Base-by-base conservation (phyloP, 2,113 vertebrate genomes). In the Helogale parvula region DNA sequence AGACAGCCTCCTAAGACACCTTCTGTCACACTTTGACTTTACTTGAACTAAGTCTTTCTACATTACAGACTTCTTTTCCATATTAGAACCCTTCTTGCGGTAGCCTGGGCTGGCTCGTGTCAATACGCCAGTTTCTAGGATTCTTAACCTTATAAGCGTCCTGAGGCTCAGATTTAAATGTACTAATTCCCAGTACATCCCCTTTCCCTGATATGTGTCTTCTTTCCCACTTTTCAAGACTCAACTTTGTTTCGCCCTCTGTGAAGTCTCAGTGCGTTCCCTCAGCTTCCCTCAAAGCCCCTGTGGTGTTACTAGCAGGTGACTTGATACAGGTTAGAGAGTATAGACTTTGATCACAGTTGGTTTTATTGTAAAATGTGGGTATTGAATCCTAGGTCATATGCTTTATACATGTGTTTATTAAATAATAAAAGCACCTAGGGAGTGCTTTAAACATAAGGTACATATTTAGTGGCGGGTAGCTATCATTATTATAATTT, bases 341-440 rank as follows among this genome's bases (percentile, higher is more conserved):
- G 60, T 94, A 25, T 54, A 52, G 35, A 35, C 47, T 69, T 86
- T 7, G 33, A 23, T 89, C 52, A 71, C 21, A 76, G 50, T 76
- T 69, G 23, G 45, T 96, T 94, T 63, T n/a, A 10, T n/a, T 77
- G 11, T 89, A 31, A 92, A 95, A 91, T 88, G 2, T n/a, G 71
- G 8, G 27, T 25, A n/a, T 92, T 38, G 14, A 38, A n/a, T 76
- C 38, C 9, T 33, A 52, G 21, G 38, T 60, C 15, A 38, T 54
- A 11, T 77, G 14, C 17, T 86, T 85, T 94, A n/a, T 68, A 66
- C 21, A 7, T n/a, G 31, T 52, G 80, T 79, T 95, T 72, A 88
- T 38, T 96, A 72, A 57, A 50, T 90, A 69, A 52, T 65, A 35
- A 38, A 45, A 90, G 35, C 21, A 41, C 21, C 5, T 88, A 66